Conservation (phyloP, 2,113 vertebrate species). For the Sebastes fasciatus region DNA sequence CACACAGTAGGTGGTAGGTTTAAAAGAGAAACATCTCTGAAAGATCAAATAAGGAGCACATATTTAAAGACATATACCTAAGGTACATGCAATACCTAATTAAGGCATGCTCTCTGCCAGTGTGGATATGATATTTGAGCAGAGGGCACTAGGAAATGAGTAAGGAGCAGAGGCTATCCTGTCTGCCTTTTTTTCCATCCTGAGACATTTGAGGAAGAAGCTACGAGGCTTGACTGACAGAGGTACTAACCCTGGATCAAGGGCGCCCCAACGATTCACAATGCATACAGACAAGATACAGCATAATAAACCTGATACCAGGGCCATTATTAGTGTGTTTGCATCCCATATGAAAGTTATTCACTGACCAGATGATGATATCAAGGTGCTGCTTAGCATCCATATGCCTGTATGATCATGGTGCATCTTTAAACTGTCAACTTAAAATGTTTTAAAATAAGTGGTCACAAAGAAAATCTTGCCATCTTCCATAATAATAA, state of each 20-base stretch:
- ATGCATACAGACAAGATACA: slow-evolving; percentile 36
- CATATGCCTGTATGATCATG: slow-evolving; percentile 15
- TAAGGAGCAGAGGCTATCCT: slow-evolving; percentile 35
- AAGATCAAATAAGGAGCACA: slow-evolving; percentile 63
- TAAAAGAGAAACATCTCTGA: slow-evolving; percentile 47
- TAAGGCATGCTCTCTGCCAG: slow-evolving; percentile 63
- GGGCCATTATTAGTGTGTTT: slow-evolving; percentile 8
- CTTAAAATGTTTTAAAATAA: slow-evolving; percentile 23
- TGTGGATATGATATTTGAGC: slow-evolving; percentile 63
- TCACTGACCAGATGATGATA: slow-evolving; percentile 35
- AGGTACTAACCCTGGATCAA: slow-evolving; percentile 44
- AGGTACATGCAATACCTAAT: slow-evolving; percentile 63
- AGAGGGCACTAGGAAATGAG: slow-evolving; percentile 65
- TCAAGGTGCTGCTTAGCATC: slow-evolving; percentile 22
- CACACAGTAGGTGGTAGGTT: slow-evolving; percentile 36
- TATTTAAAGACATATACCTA: slow-evolving; percentile 66
- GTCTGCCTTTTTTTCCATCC: slow-evolving; percentile 47
- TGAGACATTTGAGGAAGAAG: slow-evolving; percentile 60
- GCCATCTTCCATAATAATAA: slow-evolving; percentile 26
- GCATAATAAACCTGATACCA: slow-evolving; percentile 30
- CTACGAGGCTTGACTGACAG: slow-evolving; percentile 48
- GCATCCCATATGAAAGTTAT: slow-evolving; percentile 35
- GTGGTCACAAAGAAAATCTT: slow-evolving; percentile 24
- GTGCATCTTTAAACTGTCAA: neutral
- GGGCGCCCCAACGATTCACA: slow-evolving; percentile 40